A percentile compares a stretch with the other conserved stretches of the same genome.
These are phyloP conservation scores for Chirona hameri DNA, from an alignment of 2,888 invertebrate genomes.

Conservation along the genomic window DNA sequence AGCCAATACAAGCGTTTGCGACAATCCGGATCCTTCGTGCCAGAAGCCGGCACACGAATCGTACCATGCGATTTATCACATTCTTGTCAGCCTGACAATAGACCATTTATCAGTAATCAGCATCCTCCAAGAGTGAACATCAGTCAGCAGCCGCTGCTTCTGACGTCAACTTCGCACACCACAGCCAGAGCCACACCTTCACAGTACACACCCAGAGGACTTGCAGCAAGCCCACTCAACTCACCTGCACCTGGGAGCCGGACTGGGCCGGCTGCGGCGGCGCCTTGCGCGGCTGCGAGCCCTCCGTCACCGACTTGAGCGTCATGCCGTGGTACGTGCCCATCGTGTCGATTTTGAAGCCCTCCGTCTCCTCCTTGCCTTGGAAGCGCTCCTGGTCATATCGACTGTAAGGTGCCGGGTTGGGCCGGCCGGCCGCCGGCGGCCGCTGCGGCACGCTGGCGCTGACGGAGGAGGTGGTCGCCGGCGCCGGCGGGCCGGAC, in stretches of 20 bases:
- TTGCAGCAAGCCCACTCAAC: background rate
- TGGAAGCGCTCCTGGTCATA: conserved; percentile 98
- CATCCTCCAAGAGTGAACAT: no score
- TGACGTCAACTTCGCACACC: no score
- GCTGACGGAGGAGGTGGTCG: conserved; percentile 38
- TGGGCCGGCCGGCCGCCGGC: conserved; percentile 58
- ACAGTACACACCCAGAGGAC: no score
- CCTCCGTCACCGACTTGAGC: conserved; percentile 93
- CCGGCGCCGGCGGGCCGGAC: conserved; percentile 35
- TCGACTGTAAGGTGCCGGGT: conserved; percentile 86
- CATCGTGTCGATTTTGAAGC: conserved; percentile 98
- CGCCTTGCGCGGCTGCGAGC: conserved; percentile 57
- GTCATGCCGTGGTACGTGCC: conserved; percentile 98
- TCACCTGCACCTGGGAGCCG: background rate
- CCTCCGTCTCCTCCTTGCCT: conserved; percentile 94
- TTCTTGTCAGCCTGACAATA: no score
- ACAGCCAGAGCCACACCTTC: no score
- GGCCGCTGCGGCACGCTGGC: conserved; percentile 33
- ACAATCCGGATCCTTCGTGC: no score
- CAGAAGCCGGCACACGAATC: no score
- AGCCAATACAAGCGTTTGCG: no score
- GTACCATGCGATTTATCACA: no score
- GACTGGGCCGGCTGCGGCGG: conserved; percentile 34
- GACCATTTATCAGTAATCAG: no score
- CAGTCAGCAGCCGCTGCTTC: no score